Base-by-base conservation (phyloP, 2,113 vertebrate species). In the Labrus mixtus region DNA sequence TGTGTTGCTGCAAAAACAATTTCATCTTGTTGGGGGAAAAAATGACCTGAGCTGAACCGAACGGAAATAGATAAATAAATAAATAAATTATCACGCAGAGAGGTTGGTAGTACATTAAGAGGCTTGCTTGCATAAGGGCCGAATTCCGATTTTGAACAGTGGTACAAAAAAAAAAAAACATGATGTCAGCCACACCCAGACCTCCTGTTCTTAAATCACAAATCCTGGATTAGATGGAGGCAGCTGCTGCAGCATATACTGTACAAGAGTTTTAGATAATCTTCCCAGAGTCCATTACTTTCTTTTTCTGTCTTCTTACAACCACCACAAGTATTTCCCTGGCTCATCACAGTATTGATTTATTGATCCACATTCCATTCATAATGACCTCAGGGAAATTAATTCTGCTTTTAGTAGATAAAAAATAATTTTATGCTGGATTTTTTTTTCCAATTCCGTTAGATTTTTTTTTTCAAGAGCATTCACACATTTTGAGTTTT, bases 301-400 rank as follows among this genome's bases (percentile, higher is more conserved):
- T 43, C 33, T 39, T 6, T 53, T 60, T 17, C 50, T 67, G 29
- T 74, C 56, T 68, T 46, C 29, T 33, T 33, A 33, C 17, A 67
- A 71, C 16, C 29, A 58, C 20, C 36, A 41, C 29, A 70, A 46
- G 29, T 68, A 29, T 67, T 77, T 67, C 59, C 20, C 22, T 56
- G n/a, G 13, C 19, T 68, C 23, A 73, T 57, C 66, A 65, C 37
- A 33, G 15, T 62, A 80, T 83, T 45, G 73, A 82, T 77, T 76
- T 76, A 83, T 68, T 73, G 37, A 79, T 58, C 45, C 46, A 43
- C 41, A 69, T 73, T 85, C 71, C 15, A 76, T 82, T 67, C 16
- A 53, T 43, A 64, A 67, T 71, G 53, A 75, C 62, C 60, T 64
- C 25, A 48, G 70, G 69, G 73, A 80, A 82, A 75, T 78, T 48